Conservation (phyloP, 2,797 vertebrate genomes). For the Anabacerthia variegaticeps region DNA sequence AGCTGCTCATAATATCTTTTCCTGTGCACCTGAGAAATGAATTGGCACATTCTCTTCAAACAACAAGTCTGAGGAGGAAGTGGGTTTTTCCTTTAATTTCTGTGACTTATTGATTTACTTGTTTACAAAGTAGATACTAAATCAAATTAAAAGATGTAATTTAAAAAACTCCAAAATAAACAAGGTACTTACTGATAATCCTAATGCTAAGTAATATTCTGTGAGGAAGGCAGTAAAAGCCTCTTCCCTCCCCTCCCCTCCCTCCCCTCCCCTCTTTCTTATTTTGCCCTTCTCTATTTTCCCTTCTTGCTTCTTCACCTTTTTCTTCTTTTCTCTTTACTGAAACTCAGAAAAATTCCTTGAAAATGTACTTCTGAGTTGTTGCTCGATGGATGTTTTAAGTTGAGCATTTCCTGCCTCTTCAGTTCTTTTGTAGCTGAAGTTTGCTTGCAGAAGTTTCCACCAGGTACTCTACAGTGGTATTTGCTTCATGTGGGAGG, state of each 20-base stretch:
- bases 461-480: neutral
- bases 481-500: neutral
- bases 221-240: neutral
- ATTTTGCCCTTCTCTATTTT: neutral
- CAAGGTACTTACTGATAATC: neutral
- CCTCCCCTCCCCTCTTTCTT: no score
- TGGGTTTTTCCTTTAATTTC: neutral
- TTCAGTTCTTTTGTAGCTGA: neutral
- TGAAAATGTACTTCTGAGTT: neutral
- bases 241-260: no score
- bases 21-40: neutral
- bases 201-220: neutral
- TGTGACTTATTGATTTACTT: neutral
- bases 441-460: neutral
- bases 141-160: neutral
- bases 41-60: neutral
- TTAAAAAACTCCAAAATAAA: neutral
- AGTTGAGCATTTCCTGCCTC: neutral
- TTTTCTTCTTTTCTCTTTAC: neutral
- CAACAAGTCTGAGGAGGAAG: neutral
- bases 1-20: neutral
- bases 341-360: neutral
- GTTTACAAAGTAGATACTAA: neutral
- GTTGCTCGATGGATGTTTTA: neutral
- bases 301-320: neutral